phyloP scores from a whole-genome alignment of 2,888 invertebrate species.

The Campopleginae sp. region DNA sequence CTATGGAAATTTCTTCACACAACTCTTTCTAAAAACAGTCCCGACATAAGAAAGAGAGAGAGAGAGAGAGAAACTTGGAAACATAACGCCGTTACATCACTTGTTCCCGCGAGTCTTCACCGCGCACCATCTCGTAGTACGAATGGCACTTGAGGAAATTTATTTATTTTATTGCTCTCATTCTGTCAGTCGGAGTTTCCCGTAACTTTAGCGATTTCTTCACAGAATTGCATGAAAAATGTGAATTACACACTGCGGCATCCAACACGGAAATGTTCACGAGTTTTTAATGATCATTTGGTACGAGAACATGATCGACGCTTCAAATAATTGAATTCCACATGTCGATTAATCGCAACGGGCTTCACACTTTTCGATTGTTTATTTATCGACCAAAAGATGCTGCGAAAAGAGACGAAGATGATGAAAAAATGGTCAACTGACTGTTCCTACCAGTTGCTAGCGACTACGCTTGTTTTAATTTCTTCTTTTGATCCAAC shows the following conservation, averaged over 20 bases:
- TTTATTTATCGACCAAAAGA: not conserved
- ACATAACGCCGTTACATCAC: slow-evolving; percentile 49
- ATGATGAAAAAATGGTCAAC: slow-evolving; percentile 47
- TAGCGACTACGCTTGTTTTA: slow-evolving; percentile 56
- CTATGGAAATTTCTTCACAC: not conserved
- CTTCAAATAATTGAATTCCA: not conserved
- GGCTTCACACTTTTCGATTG: not conserved
- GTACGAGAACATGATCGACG: not conserved
- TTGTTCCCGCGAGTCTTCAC: slow-evolving; percentile 28
- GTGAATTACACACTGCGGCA: not conserved
- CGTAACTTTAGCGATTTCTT: not conserved
- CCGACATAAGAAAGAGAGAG: not conserved
- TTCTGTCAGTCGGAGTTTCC: not conserved
- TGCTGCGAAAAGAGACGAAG: not conserved
- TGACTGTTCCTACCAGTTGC: slow-evolving; percentile 33
- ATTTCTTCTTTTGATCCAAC: slow-evolving; percentile 40
- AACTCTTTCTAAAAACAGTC: slow-evolving; percentile 36
- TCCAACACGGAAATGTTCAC: not conserved
- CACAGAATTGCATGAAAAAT: not conserved
- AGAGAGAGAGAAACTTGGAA: not conserved
- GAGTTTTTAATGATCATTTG: not conserved
- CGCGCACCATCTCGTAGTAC: slow-evolving; percentile 26
- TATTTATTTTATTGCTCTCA: slow-evolving; percentile 22
- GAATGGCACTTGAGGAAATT: not conserved
- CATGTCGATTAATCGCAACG: not conserved